phyloP scores from a whole-genome alignment of 2,888 invertebrate genomes.

The Pemphredon lugubris region DNA sequence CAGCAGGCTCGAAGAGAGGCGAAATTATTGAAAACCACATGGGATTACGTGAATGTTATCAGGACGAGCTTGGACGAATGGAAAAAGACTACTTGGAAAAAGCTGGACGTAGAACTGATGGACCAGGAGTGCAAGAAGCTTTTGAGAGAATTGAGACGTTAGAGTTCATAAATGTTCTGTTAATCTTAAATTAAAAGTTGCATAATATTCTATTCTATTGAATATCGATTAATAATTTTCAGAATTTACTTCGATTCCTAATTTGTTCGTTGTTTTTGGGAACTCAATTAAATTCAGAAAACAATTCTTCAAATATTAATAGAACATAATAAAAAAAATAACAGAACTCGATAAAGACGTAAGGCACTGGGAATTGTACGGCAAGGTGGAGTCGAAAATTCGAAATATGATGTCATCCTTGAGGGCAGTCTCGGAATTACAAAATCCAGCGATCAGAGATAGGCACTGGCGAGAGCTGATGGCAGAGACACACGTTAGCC shows the following conservation, averaged over 20 bases:
- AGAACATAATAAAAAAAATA: too few species aligned
- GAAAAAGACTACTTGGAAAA: constrained; percentile 96
- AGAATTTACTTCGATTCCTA: too few species aligned
- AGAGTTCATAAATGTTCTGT: constrained; percentile 51
- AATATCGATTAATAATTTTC: background rate
- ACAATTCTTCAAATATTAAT: background rate
- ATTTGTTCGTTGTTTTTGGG: too few species aligned
- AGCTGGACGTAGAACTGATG: constrained; percentile 96
- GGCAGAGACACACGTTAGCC: constrained; percentile 91
- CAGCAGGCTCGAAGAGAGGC: constrained; percentile 90
- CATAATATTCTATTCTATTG: background rate
- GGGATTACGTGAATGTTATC: constrained; percentile 94
- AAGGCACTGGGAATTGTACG: constrained; percentile 89
- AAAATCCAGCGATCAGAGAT: constrained; percentile 96
- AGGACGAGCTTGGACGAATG: constrained; percentile 93
- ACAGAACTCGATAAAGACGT: constrained; percentile 85
- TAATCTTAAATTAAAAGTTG: background rate
- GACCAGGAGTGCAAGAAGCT: constrained; percentile 97
- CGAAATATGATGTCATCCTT: constrained; percentile 97
- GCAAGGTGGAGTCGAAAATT: constrained; percentile 89
- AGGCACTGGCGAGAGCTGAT: constrained; percentile 97
- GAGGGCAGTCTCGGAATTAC: constrained; percentile 94
- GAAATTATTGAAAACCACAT: constrained; percentile 89
- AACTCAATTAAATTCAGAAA: too few species aligned
- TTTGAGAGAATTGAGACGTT: constrained; percentile 91